Base-by-base conservation (phyloP, 1,140 invertebrate genomes). In the Triops longicaudatus region DNA sequence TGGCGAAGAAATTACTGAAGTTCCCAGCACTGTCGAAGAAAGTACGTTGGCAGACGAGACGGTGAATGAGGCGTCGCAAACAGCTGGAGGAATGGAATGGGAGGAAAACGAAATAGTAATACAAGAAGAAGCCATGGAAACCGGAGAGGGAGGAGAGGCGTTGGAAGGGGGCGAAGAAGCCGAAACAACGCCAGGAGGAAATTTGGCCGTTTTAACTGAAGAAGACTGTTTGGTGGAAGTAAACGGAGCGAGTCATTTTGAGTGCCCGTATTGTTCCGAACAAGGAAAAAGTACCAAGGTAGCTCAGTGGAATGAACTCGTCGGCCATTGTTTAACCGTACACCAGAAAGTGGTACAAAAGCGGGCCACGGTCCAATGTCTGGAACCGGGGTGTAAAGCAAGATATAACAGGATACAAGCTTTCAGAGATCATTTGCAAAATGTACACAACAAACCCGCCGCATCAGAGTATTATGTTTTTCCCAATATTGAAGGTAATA, bases 151-250 rank as follows among this genome's bases (percentile, higher is more conserved):
- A 63, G 17, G 14, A 6, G 50, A 63, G 1, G 50, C 14, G 50
- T 6, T 22, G 14, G 50, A 63, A 17, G 44, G 44, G 5, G 22
- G 5, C 5, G 44, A 63, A 22, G 50, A 22, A 14, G 50, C 50
- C 6, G 50, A 22, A 14, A 22, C 14, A 22, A 63, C 22, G 50
- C 50, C 50, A 14, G 50, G 50, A 7, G 50, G 17, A 22, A 63
- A 63, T 63, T 63, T 63, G 14, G 50, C 22, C 17, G 50, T 63
- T 63, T 17, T 63, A 17, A 63, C 50, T 9, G 50, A 63, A 63
- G 50, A 63, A 63, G 50, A 63, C 22, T 63, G 50, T 63, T 63
- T 63, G n/a, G 50, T 63, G 17, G 50, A 63, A 17, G 50, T n/a
- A 10, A 63, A 63, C 50, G 50, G 50, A 22, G 50, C 22, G 31